Evolutionary conservation across 2,797 vertebrate species (phyloP).

Genomic region (Eulemur mongoz): DNA sequence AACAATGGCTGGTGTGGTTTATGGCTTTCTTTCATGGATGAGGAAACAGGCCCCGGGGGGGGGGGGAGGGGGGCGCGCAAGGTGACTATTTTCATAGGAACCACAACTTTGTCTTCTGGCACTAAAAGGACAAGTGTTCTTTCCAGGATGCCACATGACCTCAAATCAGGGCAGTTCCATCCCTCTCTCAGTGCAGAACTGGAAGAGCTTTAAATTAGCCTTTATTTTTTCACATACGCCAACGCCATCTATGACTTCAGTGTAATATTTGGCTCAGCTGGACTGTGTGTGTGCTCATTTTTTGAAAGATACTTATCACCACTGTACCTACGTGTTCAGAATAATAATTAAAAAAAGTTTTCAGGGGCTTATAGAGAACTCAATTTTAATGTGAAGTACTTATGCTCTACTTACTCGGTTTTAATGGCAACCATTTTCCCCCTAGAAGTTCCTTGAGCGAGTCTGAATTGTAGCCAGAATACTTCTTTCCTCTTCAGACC

Average conservation of each 20-base stretch:
- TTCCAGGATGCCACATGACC: neutral
- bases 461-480: slow-evolving; percentile 58
- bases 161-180: neutral
- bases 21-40: slow-evolving; percentile 1
- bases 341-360: slow-evolving; percentile 29
- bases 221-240: neutral
- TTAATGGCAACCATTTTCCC: slow-evolving; percentile 56
- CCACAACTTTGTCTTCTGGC: neutral
- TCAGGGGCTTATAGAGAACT: neutral
- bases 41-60: neutral
- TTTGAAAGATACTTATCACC: neutral
- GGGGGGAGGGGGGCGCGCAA: neutral
- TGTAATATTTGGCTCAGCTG: neutral
- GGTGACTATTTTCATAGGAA: neutral
- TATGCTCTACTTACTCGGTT: neutral
- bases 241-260: neutral
- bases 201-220: slow-evolving; percentile 22
- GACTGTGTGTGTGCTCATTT: neutral
- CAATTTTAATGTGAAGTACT: slow-evolving; percentile 36
- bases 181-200: neutral
- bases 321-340: neutral
- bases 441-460: slow-evolving; percentile 58
- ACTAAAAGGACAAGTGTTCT: neutral
- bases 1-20: slow-evolving; percentile 33
- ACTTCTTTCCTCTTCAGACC: slow-evolving; percentile 64